These are phyloP conservation scores for Adelognathus sp. DNA, from an alignment of 2,888 invertebrate species.

Conservation along the genomic window DNA sequence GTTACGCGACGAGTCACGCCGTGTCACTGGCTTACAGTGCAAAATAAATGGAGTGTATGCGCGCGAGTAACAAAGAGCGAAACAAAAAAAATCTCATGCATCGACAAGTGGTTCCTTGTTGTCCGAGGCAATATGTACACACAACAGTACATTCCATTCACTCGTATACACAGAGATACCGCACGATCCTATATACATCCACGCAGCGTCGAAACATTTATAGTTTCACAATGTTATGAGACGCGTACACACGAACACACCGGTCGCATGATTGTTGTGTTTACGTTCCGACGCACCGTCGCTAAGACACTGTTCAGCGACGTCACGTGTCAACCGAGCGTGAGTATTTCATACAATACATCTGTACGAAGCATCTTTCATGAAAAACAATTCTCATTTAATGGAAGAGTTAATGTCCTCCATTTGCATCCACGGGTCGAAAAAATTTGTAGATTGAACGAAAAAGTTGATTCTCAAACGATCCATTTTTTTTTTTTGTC, in stretches of 20 bases:
- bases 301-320: conserved; percentile 34
- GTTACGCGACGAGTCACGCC: conserved; percentile 26
- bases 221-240: not conserved
- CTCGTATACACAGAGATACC: not conserved
- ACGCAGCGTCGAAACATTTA: not conserved
- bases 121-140: conserved; percentile 44
- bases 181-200: not conserved
- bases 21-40: not conserved
- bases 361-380: not conserved
- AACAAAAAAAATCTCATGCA: conserved; percentile 44
- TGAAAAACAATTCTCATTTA: conserved; percentile 28
- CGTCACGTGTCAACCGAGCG: conserved; percentile 38
- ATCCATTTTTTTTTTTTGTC: too few relatives aligned
- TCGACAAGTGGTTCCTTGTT: conserved; percentile 58
- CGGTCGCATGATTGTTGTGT: not conserved
- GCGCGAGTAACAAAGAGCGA: not conserved
- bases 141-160: conserved; percentile 46
- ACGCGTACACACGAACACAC: too few relatives aligned
- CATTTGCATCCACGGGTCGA: too few relatives aligned
- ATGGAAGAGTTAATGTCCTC: too few relatives aligned
- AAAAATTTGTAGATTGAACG: not conserved
- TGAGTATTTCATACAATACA: not conserved
- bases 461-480: too few relatives aligned
- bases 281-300: not conserved
- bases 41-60: conserved; percentile 14